Base-by-base conservation (phyloP, 1,140 invertebrate species). In the Nilaparvata lugens region DNA sequence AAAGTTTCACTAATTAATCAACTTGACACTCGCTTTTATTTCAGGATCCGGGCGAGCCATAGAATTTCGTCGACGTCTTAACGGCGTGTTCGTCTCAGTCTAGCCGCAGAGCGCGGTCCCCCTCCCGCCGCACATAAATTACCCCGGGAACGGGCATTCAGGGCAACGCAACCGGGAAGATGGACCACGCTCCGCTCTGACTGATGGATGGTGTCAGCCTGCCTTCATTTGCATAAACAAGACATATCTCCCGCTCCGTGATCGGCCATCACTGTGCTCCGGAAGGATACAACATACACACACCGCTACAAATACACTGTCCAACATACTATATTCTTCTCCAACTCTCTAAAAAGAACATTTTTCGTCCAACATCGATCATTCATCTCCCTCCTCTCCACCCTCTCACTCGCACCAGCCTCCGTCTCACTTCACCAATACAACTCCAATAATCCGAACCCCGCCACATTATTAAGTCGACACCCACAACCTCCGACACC, bases 1-100 rank as follows among this genome's bases (percentile, higher is more conserved):
- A 60, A 63, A 63, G 62, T 63, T 63, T 60, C 58, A 60, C 62
- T 63, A 63, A 63, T 63, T 63, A 63, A 63, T 63, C 62, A 63
- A 63, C 51, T 63, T 63, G 62, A 63, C 62, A 63, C 62, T 55
- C 62, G 58, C 58, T 60, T 60, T 60, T 60, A 60, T 60, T 60
- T 60, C 58, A 53, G 45, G 21, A 48, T 19, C 45, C 45, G 45
- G 45, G 45, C 45, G 28, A 19, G 58, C 45, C 31, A 60, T 52
- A 58, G 57, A 58, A 52, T 31, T 55, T 35, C 53, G 16, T 48
- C 53, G 23, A 25, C 45, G 58, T 35, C 23, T 31, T 52, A 45
- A 28, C 23, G 25, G 48, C 48, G 43, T 28, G 25, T 28, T 28
- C 25, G 19, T 16, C 14, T 19, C 42, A n/a, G n/a, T n/a, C 11